These are phyloP conservation scores for Cephus runcator DNA, from an alignment of 2,888 invertebrate genomes.

Conservation along the genomic window DNA sequence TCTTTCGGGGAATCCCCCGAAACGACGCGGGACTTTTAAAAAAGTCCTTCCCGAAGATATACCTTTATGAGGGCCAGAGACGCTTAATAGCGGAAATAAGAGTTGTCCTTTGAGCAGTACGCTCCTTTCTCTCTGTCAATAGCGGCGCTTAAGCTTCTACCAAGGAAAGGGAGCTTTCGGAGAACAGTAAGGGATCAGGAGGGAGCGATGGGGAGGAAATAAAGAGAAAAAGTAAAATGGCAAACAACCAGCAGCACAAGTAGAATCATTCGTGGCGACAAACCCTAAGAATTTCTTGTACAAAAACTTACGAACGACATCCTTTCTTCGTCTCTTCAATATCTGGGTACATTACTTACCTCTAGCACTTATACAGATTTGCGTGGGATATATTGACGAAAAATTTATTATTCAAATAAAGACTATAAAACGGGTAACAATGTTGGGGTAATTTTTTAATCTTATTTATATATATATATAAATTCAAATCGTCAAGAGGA, in stretches of 20 bases:
- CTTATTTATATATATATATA: not conserved
- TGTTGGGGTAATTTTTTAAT: not conserved
- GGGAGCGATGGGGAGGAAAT: not conserved
- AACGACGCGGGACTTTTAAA: not conserved
- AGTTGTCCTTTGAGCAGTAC: not conserved
- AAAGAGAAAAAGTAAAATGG: not conserved
- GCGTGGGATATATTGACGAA: not conserved
- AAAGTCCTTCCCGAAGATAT: not conserved
- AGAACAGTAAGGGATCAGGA: not conserved
- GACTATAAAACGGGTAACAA: not conserved
- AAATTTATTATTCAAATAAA: not conserved
- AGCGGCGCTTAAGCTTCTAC: not conserved
- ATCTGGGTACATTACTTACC: not conserved
- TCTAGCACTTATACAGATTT: not conserved
- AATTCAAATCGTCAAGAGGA: not conserved
- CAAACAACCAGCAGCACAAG: not conserved
- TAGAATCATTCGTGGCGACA: not conserved
- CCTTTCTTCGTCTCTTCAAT: not conserved
- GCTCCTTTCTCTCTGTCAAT: not conserved
- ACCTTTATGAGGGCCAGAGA: not conserved
- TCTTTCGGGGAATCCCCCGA: not conserved
- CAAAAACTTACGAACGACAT: not conserved
- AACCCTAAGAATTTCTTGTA: not conserved
- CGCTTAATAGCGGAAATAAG: not conserved
- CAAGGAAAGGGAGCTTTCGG: not conserved